Percentiles rank a stretch among this genome's conserved stretches.
These are phyloP conservation scores for Hemicrepidius hirtus DNA, from an alignment of 2,888 invertebrate genomes.

Conservation along the genomic window DNA sequence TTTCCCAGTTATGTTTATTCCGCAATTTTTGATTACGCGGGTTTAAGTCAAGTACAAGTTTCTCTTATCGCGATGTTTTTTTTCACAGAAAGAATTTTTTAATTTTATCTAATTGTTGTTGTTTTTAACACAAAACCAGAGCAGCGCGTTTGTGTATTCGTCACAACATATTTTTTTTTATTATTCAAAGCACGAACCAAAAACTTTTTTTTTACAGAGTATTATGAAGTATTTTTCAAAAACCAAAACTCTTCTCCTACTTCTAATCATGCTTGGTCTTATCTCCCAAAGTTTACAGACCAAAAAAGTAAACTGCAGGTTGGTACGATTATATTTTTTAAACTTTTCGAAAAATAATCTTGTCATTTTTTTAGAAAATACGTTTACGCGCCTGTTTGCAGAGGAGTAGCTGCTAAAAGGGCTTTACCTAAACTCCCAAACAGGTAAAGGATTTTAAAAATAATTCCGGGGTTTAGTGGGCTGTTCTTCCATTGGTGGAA, in stretches of 20 bases:
- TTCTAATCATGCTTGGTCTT: conserved; percentile 30
- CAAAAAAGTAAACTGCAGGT: conserved; percentile 56
- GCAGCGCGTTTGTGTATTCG: not conserved
- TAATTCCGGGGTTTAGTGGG: no score
- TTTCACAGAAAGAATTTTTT: conserved; percentile 18
- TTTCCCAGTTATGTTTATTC: not conserved
- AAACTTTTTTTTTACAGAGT: conserved; percentile 32
- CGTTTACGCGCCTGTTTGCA: conserved; percentile 61
- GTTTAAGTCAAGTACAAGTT: not conserved
- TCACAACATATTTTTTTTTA: not conserved
- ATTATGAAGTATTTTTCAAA: conserved; percentile 43
- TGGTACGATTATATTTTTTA: conserved; percentile 3
- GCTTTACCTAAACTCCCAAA: conserved; percentile 26
- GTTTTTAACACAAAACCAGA: not conserved
- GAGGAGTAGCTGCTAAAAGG: conserved; percentile 59
- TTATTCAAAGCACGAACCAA: not conserved
- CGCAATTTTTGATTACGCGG: not conserved
- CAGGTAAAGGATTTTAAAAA: no score
- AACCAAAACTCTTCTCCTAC: conserved; percentile 7
- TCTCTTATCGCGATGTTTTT: conserved; percentile 5
- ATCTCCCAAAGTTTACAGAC: conserved; percentile 40
- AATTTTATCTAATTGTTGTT: conserved; percentile 9
- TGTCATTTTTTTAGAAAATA: conserved; percentile 53
- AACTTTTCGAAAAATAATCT: conserved; percentile 21
- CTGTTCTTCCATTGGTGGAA: no score